These are phyloP conservation scores for Butorides virescens DNA, from an alignment of 2,113 vertebrate genomes.

Conservation along the genomic window DNA sequence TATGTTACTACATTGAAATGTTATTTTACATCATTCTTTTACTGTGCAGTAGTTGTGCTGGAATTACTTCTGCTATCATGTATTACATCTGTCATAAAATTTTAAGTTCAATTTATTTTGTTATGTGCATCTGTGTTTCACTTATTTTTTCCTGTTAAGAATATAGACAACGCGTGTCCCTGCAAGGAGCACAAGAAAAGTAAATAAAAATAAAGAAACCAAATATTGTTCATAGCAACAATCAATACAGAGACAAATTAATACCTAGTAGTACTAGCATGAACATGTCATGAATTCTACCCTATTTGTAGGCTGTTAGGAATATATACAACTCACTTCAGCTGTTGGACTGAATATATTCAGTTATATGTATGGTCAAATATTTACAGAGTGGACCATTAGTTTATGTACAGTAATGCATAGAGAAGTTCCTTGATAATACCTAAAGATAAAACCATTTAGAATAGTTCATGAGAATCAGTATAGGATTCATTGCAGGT, in stretches of 20 bases:
- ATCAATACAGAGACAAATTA: not conserved
- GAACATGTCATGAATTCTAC: not conserved
- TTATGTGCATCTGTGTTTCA: not conserved
- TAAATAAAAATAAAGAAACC: not conserved
- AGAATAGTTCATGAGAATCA: not conserved
- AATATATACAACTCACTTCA: not conserved
- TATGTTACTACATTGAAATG: not conserved
- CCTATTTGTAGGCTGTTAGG: not conserved
- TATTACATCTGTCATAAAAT: not conserved
- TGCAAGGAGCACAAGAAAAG: not conserved
- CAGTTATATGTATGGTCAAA: not conserved
- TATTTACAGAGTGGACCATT: not conserved
- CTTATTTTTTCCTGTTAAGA: not conserved
- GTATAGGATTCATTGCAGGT: not conserved
- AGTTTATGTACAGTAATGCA: not conserved
- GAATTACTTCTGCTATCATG: not conserved
- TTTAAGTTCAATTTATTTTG: not conserved
- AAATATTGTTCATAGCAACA: not conserved
- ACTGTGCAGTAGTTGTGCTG: not conserved
- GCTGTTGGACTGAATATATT: not conserved
- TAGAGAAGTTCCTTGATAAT: not conserved
- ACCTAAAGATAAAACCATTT: not conserved
- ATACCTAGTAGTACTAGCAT: not conserved
- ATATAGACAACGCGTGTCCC: not conserved
- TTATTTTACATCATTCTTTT: not conserved